Conservation (phyloP, 2,888 invertebrate genomes). For the Sinhomidia bicolor region DNA sequence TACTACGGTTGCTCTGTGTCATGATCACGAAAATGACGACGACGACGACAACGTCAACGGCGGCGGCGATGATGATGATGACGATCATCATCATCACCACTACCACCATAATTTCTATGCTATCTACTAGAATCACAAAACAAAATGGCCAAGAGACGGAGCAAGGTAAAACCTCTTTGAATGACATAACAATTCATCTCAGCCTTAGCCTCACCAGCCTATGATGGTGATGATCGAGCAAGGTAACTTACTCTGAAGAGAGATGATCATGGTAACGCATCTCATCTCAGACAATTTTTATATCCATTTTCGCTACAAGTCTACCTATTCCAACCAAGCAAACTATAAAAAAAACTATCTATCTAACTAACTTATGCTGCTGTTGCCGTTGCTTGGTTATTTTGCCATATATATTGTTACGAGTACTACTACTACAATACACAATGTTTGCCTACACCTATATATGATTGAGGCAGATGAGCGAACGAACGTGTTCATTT, state of each 20-base stretch:
- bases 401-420: not conserved
- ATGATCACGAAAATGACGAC: slow-evolving; percentile 33
- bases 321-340: not conserved
- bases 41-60: slow-evolving; percentile 1
- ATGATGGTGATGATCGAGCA: slow-evolving; percentile 68
- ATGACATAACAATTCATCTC: slow-evolving; percentile 72
- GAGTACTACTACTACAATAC: not conserved
- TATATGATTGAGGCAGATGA: not conserved
- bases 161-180: slow-evolving; percentile 72
- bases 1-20: slow-evolving; percentile 25
- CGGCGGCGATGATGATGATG: not conserved
- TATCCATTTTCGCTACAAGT: not conserved
- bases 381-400: not conserved
- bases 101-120: not conserved
- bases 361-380: not conserved
- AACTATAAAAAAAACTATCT: too few species aligned
- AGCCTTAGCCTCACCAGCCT: slow-evolving; percentile 55
- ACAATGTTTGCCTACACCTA: too few species aligned
- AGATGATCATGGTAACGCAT: slow-evolving; percentile 68
- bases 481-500: not conserved
- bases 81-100: slow-evolving; percentile 44
- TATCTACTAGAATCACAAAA: slow-evolving; percentile 25
- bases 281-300: slow-evolving; percentile 1
- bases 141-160: slow-evolving; percentile 73
- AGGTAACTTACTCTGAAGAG: slow-evolving; percentile 62